Evolutionary conservation across 2,113 vertebrate species (phyloP).

Genomic region (Strigops habroptila): DNA sequence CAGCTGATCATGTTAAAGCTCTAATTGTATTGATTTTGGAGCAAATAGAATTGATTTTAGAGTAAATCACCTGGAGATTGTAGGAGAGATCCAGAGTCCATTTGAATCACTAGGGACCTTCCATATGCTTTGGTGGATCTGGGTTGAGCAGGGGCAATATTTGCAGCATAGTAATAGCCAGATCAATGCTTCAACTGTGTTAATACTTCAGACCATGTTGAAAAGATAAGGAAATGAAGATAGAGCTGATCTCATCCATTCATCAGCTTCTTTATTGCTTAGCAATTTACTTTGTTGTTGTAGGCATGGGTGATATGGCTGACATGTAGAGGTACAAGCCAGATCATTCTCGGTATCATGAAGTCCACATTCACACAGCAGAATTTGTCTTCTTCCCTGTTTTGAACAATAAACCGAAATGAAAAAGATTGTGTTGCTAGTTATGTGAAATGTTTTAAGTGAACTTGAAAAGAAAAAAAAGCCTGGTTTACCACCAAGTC

Average conservation of each 20-base stretch:
- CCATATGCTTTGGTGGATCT: not conserved
- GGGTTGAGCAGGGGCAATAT: not conserved
- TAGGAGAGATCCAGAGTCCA: not conserved
- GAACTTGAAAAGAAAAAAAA: not conserved
- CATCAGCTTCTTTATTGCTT: not conserved
- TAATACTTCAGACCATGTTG: not conserved
- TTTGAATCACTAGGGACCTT: not conserved
- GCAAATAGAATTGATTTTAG: not conserved
- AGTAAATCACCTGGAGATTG: not conserved
- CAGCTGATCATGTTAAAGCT: not conserved
- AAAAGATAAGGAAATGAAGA: not conserved
- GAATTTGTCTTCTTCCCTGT: not conserved
- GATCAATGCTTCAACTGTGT: not conserved
- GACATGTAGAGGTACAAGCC: not conserved
- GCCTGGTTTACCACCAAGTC: not conserved
- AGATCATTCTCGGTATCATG: not conserved
- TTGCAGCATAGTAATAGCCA: not conserved
- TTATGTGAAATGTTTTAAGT: not conserved
- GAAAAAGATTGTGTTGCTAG: not conserved
- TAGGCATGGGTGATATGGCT: not conserved
- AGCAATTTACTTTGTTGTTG: not conserved
- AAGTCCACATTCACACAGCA: not conserved
- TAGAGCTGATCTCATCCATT: not conserved
- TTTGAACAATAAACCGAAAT: not conserved
- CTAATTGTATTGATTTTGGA: constrained; percentile 3